Conservation (phyloP, 2,888 invertebrate genomes). For the Carabus problematicus region DNA sequence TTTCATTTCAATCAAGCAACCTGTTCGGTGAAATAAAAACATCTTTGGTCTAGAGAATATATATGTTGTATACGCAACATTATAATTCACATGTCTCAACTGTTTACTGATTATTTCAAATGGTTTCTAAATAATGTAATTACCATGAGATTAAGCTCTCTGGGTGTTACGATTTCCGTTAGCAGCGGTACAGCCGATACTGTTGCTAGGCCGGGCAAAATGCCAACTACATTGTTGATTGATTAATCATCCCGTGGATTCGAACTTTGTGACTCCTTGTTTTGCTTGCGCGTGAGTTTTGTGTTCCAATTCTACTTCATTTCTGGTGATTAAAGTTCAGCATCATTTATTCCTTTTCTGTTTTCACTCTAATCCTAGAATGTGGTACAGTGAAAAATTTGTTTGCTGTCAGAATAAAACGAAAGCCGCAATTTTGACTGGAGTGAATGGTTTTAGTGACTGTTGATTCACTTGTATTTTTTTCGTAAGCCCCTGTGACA, state of each 20-base stretch:
- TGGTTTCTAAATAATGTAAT: conserved; percentile 41
- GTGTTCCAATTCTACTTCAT: not conserved
- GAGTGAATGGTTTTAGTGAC: too few relatives aligned
- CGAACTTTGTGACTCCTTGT: conserved; percentile 27
- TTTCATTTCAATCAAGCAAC: too few relatives aligned
- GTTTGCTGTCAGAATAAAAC: too few relatives aligned
- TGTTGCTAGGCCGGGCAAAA: conserved; percentile 5
- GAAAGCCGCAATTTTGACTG: too few relatives aligned
- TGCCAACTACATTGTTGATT: conserved; percentile 40
- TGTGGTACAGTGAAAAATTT: too few relatives aligned
- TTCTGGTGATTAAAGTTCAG: too few relatives aligned
- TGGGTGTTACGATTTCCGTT: not conserved
- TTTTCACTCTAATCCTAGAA: too few relatives aligned
- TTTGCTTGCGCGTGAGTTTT: conserved; percentile 8
- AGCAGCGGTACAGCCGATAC: not conserved
- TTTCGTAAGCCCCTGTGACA: too few relatives aligned
- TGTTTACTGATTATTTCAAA: conserved; percentile 40
- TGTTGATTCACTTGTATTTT: too few relatives aligned
- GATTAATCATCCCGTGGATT: conserved; percentile 39
- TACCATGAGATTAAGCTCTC: conserved; percentile 35
- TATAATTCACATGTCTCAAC: conserved; percentile 29
- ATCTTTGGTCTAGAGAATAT: not conserved
- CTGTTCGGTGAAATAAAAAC: too few relatives aligned
- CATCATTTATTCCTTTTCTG: too few relatives aligned
- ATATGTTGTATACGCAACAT: not conserved